Evolutionary conservation across 2,113 vertebrate genomes (phyloP).

Genomic region (Pelmatolapia mariae): DNA sequence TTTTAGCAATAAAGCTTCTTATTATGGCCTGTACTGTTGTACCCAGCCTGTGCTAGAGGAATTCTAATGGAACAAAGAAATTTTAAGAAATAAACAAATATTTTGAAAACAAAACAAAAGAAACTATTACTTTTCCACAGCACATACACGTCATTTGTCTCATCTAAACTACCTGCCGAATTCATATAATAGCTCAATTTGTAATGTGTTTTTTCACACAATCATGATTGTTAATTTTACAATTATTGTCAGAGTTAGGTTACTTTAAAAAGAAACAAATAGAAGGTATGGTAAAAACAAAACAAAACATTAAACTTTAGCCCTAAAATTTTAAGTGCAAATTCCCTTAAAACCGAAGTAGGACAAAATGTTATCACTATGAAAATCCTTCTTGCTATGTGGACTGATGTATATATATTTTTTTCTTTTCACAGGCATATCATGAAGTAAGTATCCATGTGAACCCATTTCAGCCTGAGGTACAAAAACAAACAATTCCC

Average conservation of each 20-base stretch:
- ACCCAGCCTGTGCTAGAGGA: background rate
- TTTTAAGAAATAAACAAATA: background rate
- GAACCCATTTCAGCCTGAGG: background rate
- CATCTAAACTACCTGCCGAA: background rate
- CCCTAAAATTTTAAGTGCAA: fast-evolving
- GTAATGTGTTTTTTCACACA: background rate
- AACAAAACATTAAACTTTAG: background rate
- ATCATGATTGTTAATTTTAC: background rate
- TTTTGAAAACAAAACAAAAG: background rate
- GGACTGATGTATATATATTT: background rate
- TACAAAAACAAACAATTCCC: background rate
- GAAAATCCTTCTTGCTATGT: background rate
- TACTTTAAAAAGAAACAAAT: background rate
- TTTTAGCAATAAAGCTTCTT: background rate
- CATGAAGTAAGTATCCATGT: background rate
- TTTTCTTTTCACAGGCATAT: background rate
- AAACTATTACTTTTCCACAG: background rate
- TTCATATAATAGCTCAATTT: background rate
- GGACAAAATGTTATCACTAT: background rate
- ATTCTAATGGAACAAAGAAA: background rate
- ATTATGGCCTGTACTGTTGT: background rate
- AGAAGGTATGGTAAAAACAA: background rate
- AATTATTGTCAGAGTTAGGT: background rate
- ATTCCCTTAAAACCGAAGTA: background rate
- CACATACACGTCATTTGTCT: fast-evolving